phyloP scores from a whole-genome alignment of 2,113 vertebrate species.

The Furnarius figulus region DNA sequence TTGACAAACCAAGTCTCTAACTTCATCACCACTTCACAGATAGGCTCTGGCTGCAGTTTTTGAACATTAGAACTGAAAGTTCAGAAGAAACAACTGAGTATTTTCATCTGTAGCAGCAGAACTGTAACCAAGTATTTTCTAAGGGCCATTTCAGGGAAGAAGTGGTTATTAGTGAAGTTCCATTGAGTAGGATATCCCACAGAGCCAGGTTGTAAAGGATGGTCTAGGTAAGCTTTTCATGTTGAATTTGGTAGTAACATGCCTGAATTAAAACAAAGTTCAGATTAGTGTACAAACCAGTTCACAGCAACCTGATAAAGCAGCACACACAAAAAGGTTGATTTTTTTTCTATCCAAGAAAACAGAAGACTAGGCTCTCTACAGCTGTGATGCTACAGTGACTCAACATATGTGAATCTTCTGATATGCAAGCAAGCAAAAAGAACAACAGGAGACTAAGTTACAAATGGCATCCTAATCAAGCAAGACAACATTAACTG shows the following conservation, averaged over 20 bases:
- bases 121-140: neutral
- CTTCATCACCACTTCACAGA: neutral
- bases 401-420: neutral
- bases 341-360: neutral
- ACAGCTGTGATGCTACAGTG: neutral
- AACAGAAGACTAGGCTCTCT: neutral
- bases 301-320: neutral
- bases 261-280: conserved; percentile 79
- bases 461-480: neutral
- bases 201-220: neutral
- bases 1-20: conserved; percentile 1
- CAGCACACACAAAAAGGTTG: neutral
- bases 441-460: neutral
- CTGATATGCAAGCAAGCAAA: neutral
- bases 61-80: neutral
- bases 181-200: conserved; percentile 13
- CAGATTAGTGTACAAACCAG: neutral
- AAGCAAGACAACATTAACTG: neutral
- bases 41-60: conserved; percentile 8
- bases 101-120: neutral
- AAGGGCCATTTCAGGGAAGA: neutral
- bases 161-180: neutral
- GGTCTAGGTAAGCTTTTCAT: conserved; percentile 92
- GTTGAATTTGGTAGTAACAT: conserved; percentile 98
- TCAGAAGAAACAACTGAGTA: conserved; percentile 4